Percentiles rank a stretch among this genome's conserved stretches.
These are phyloP conservation scores for Syngnathus typhle DNA, from an alignment of 2,113 vertebrate genomes.

Conservation along the genomic window DNA sequence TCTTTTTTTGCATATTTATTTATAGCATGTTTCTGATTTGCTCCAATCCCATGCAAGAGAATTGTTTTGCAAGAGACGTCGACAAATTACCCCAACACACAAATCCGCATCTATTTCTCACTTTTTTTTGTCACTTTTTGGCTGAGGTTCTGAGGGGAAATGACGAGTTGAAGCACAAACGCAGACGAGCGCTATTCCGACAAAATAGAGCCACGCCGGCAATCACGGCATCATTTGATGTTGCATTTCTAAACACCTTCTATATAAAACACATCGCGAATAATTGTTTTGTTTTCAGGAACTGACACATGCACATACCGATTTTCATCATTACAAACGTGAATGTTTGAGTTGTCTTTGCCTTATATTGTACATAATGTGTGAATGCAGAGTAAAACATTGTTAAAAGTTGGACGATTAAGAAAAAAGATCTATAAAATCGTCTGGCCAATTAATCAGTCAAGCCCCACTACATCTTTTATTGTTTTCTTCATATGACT, in stretches of 20 bases:
- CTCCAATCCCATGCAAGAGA: slow-evolving; percentile 9
- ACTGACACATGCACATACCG: too few species aligned
- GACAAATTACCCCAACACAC: slow-evolving; percentile 45
- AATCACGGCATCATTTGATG: not conserved
- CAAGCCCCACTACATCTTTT: too few species aligned
- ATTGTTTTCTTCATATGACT: not conserved
- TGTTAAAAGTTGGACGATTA: too few species aligned
- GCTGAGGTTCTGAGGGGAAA: not conserved
- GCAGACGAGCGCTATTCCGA: not conserved
- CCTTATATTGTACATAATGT: too few species aligned
- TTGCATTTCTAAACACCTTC: not conserved
- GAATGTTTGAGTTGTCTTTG: too few species aligned
- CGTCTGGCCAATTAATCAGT: too few species aligned
- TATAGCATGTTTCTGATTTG: slow-evolving; percentile 52
- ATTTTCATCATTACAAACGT: too few species aligned
- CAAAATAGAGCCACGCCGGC: not conserved
- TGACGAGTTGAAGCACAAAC: not conserved
- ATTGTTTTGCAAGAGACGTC: slow-evolving; percentile 34
- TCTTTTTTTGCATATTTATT: slow-evolving; percentile 54
- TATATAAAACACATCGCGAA: not conserved
- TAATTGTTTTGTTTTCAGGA: too few species aligned
- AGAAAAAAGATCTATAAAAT: too few species aligned
- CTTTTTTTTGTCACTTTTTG: not conserved
- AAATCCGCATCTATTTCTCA: slow-evolving; percentile 22
- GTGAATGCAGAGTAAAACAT: too few species aligned